These are phyloP conservation scores for Micromussa lordhowensis DNA, from an alignment of 92 coral and sea anemone species.

Conservation along the genomic window DNA sequence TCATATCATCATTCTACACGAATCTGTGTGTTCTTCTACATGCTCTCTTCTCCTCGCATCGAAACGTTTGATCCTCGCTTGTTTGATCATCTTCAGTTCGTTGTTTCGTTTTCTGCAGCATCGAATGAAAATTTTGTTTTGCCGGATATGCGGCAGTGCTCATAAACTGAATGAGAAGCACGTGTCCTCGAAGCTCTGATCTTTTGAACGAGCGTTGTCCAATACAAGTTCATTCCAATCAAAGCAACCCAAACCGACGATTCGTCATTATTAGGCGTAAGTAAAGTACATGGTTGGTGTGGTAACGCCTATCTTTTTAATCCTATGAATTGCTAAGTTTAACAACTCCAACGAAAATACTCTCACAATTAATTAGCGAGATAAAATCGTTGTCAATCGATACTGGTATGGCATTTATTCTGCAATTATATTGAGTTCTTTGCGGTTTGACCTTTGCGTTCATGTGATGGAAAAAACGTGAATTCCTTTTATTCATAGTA, in stretches of 20 bases:
- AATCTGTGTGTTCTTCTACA: not conserved
- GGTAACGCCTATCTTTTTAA: not conserved
- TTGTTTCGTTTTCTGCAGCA: not conserved
- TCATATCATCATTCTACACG: slow-evolving; percentile 9
- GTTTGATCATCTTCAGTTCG: not conserved
- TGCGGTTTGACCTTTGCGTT: slow-evolving; percentile 21
- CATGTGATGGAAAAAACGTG: not conserved
- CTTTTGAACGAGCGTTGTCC: slow-evolving; percentile 10
- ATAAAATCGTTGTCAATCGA: slow-evolving; percentile 22
- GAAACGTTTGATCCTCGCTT: not conserved
- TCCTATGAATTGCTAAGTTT: slow-evolving; percentile 3
- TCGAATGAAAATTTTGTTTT: not conserved
- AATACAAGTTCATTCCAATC: slow-evolving; percentile 10
- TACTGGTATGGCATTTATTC: slow-evolving; percentile 25
- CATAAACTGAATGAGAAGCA: not conserved
- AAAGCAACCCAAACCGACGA: slow-evolving; percentile 9
- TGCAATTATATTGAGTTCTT: slow-evolving; percentile 20
- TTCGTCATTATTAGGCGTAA: slow-evolving; percentile 11
- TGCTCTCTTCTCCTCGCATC: not conserved
- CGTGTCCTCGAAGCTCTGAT: slow-evolving; percentile 12
- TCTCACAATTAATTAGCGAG: not conserved
- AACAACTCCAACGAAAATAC: not conserved
- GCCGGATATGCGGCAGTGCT: not conserved
- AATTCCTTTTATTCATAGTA: not conserved
- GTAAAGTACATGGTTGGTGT: not conserved